Conservation (phyloP, 2,888 invertebrate genomes). For the Eupeodes latifasciatus region DNA sequence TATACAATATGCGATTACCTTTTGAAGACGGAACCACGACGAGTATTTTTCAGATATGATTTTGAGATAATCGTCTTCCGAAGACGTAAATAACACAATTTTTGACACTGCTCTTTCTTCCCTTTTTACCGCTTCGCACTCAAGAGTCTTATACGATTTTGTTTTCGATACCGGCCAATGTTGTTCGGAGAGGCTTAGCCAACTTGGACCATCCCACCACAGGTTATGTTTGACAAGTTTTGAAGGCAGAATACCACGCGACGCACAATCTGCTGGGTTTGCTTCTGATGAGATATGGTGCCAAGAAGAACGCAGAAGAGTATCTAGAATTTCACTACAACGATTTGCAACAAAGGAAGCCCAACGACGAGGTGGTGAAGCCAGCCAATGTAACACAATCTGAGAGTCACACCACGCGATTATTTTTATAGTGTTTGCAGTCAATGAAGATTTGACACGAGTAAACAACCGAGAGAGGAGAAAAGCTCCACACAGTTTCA, state of each 20-base stretch:
- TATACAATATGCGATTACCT: neutral
- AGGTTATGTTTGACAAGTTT: conserved; percentile 33
- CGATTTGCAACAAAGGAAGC: conserved; percentile 44
- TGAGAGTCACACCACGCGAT: conserved; percentile 78
- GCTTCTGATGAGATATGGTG: conserved; percentile 59
- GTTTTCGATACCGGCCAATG: conserved; percentile 13
- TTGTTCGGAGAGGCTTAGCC: conserved; percentile 18
- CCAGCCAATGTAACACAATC: conserved; percentile 79
- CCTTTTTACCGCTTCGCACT: neutral
- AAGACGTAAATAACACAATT: neutral
- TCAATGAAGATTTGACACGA: conserved; percentile 26
- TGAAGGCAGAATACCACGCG: conserved; percentile 63
- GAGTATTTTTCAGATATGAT: neutral
- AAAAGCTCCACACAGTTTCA: conserved; percentile 43
- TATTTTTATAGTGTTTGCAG: neutral
- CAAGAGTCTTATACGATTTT: neutral
- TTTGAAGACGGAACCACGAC: neutral
- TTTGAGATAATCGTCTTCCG: neutral
- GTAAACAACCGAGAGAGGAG: conserved; percentile 44
- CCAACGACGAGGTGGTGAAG: conserved; percentile 65
- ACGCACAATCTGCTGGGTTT: conserved; percentile 76
- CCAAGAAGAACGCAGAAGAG: conserved; percentile 51
- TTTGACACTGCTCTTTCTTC: neutral
- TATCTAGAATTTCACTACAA: conserved; percentile 44
- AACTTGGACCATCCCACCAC: conserved; percentile 70